Evolutionary conservation across 1,140 invertebrate species (phyloP), one percentile per base, ranked within the genome.

Genomic region (Drosophila nikananu): DNA sequence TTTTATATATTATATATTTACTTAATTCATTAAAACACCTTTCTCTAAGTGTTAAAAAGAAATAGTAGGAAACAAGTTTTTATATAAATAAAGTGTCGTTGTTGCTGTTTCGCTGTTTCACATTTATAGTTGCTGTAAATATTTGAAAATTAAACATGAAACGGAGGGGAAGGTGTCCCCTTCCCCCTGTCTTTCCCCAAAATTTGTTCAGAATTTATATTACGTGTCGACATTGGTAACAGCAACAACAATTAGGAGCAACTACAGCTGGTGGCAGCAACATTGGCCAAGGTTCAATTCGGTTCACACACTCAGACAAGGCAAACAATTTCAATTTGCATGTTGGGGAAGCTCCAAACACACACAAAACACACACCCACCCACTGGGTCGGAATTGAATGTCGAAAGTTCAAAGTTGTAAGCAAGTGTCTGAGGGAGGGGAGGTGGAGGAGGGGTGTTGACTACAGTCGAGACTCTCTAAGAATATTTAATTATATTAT

Each of bases 311-410:
- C 76, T 65, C 79, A 87, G 83, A 87, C 83, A 86, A 83, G 81
- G 84, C 83, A 86, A 86, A 86, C 84, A 86, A 89, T 86, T 86
- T 86, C 83, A 86, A 86, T 86, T 86, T 86, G 84, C 83, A 86
- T 86, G 84, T 87, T 49, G 64, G 80, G 86, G 83, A 81, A 80
- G 80, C 70, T 70, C 77, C 70, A 65, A 52, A 78, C 73, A 77
- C 70, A 73, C 39, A 58, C 62, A 35, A 5, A 32, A 35, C 35
- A 25, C 41, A 49, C 30, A 49, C 46, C 25, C 25, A 57, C 57
- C 49, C 32, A 70, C 59, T 63, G 21, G 46, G 42, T 1, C 13
- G 48, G 51, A 59, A 51, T 42, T 72, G 67, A 39, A 60, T 72
- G 70, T 73, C 67, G 54, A 73, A 72, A 60, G 70, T 73, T 73